A percentile compares a stretch with the other conserved stretches of the same genome.
Evolutionary conservation across 2,888 invertebrate species (phyloP).

Genomic region (Cephalotes varians): DNA sequence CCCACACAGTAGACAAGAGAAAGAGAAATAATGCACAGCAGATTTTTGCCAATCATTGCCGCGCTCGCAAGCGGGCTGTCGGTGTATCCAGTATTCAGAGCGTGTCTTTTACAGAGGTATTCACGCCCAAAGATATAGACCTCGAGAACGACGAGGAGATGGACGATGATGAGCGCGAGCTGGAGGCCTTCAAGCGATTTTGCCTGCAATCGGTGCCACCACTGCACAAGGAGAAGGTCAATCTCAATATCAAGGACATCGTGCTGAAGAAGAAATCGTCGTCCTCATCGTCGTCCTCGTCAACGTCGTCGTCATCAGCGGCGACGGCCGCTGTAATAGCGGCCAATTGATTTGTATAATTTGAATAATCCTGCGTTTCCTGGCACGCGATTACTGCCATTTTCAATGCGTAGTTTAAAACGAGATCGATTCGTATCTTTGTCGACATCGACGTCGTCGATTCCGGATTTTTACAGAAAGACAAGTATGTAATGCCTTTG

Average conservation of each 20-base stretch:
- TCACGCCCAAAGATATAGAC: constrained; percentile 92
- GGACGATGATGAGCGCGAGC: constrained; percentile 93
- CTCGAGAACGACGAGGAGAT: constrained; percentile 91
- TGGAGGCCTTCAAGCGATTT: constrained; percentile 95
- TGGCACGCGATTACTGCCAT: constrained; percentile 38
- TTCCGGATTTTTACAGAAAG: constrained; percentile 15
- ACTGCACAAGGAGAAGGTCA: constrained; percentile 91
- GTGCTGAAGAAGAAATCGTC: constrained; percentile 89
- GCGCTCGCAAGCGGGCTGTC: constrained; percentile 52
- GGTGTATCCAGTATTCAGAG: constrained; percentile 80
- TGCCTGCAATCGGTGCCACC: constrained; percentile 94
- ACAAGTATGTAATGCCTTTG: constrained; percentile 45
- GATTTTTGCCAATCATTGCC: constrained; percentile 44
- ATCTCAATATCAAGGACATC: constrained; percentile 93
- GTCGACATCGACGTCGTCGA: neutral
- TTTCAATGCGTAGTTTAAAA: neutral
- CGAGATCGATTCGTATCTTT: neutral
- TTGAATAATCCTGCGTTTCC: constrained; percentile 9
- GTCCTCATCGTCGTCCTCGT: constrained; percentile 75
- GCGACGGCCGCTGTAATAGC: constrained; percentile 79
- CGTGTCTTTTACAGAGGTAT: constrained; percentile 87
- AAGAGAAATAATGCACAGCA: constrained; percentile 43
- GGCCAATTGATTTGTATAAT: constrained; percentile 78
- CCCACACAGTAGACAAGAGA: constrained; percentile 35
- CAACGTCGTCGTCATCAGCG: constrained; percentile 78